A percentile compares a stretch with the other conserved stretches of the same genome.
Evolutionary conservation across 2,888 invertebrate species (phyloP).

Genomic region (Noctua janthe): DNA sequence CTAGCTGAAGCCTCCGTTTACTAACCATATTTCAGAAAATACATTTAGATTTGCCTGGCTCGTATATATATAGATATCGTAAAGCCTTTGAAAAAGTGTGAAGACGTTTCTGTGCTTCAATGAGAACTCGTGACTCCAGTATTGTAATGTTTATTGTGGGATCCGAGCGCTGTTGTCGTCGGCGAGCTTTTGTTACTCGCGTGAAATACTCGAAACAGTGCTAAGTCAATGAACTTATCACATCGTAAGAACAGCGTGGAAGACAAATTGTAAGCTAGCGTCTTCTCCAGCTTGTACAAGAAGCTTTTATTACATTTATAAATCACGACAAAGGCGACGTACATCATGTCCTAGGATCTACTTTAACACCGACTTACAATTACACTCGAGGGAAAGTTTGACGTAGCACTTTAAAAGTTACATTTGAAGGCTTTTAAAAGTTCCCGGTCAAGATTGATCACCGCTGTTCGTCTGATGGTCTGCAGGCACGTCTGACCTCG

Average conservation of each 20-base stretch:
- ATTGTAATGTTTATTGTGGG: constrained; percentile 49
- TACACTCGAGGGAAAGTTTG: constrained; percentile 36
- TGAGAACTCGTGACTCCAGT: constrained; percentile 18
- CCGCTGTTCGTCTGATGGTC: constrained; percentile 67
- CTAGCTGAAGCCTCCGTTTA: constrained; percentile 28
- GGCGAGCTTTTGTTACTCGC: constrained; percentile 38
- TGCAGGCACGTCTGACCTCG: constrained; percentile 69
- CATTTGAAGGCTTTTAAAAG: constrained; percentile 69
- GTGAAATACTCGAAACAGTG: constrained; percentile 31
- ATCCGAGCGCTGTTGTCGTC: constrained; percentile 24
- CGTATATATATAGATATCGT: constrained; percentile 37
- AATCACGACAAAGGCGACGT: constrained; percentile 41
- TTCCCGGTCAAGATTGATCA: constrained; percentile 74
- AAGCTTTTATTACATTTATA: constrained; percentile 33
- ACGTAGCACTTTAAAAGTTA: constrained; percentile 58
- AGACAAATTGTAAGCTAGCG: constrained; percentile 28
- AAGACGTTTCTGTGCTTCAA: constrained; percentile 33
- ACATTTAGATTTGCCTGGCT: constrained; percentile 41
- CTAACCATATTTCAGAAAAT: constrained; percentile 46
- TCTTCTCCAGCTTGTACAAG: constrained; percentile 1
- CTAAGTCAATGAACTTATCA: constrained; percentile 35
- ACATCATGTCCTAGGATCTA: constrained; percentile 37
- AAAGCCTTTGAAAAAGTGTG: constrained; percentile 30
- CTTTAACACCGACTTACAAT: constrained; percentile 39
- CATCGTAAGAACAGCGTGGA: constrained; percentile 27